phyloP scores from a whole-genome alignment of 1,140 invertebrate species.

The Calycopis cecrops region DNA sequence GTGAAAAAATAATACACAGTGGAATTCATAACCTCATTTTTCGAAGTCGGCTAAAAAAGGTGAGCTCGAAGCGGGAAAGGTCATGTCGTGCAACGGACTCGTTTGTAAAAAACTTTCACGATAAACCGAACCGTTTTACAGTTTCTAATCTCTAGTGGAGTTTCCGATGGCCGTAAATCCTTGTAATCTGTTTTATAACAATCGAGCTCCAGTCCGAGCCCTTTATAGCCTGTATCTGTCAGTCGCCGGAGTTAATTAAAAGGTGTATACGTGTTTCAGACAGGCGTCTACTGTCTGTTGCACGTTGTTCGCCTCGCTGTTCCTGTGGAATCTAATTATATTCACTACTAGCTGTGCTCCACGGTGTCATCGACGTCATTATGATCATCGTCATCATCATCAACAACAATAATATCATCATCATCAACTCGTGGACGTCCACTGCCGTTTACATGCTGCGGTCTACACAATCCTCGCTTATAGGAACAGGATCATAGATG shows the following conservation, averaged over 20 bases:
- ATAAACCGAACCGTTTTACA: slow-evolving; percentile 4
- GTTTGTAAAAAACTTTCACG: not conserved
- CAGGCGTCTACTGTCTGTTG: not conserved
- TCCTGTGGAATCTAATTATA: not conserved
- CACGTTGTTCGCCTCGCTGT: not conserved
- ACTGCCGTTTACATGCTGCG: too few species aligned
- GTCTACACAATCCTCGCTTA: too few species aligned
- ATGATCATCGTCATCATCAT: not conserved
- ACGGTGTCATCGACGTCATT: not conserved
- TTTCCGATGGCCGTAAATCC: slow-evolving; percentile 13
- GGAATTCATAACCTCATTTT: too few species aligned
- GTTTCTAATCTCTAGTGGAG: slow-evolving; percentile 11
- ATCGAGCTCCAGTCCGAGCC: slow-evolving; percentile 1
- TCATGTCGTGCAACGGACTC: not conserved
- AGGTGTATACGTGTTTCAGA: not conserved
- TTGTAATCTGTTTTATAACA: slow-evolving; percentile 11
- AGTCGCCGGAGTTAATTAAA: slow-evolving; percentile 4
- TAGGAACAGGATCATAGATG: too few species aligned
- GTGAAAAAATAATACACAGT: too few species aligned
- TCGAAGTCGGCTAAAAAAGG: too few species aligned
- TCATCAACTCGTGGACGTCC: too few species aligned
- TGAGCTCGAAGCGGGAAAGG: not conserved
- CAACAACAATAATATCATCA: too few species aligned
- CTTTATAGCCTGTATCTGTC: slow-evolving; percentile 1
- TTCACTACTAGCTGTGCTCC: not conserved